These are phyloP conservation scores for Linepithema humile DNA, from an alignment of 1,140 invertebrate species.

Conservation along the genomic window DNA sequence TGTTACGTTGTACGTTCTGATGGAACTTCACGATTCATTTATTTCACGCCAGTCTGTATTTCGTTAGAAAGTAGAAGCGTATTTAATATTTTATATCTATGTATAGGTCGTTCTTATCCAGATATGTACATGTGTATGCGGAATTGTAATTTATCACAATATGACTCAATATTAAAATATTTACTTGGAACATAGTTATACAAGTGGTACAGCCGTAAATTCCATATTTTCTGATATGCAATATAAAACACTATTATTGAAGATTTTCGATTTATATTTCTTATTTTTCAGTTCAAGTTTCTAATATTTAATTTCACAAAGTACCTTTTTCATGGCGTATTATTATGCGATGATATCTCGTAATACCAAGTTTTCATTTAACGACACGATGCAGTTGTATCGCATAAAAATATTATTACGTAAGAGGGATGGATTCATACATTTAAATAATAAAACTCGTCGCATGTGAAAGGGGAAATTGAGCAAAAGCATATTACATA, in stretches of 20 bases:
- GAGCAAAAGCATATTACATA: background rate
- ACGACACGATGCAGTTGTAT: background rate
- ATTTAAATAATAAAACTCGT: conserved; percentile 31
- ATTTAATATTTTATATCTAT: background rate
- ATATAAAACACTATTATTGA: background rate
- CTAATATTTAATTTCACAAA: background rate
- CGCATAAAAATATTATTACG: conserved; percentile 13
- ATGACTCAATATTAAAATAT: background rate
- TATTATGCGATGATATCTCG: background rate
- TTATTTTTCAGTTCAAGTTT: background rate
- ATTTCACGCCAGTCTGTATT: too few relatives aligned
- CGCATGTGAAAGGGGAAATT: background rate
- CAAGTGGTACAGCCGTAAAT: background rate
- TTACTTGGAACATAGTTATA: background rate
- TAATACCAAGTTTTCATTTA: background rate
- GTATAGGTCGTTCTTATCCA: background rate
- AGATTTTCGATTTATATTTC: background rate
- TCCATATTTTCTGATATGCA: background rate
- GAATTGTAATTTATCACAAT: background rate
- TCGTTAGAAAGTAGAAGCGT: too few relatives aligned
- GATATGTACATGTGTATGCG: background rate
- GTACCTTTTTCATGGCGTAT: background rate
- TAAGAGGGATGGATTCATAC: background rate
- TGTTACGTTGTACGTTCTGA: background rate
- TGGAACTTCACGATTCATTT: too few relatives aligned